Evolutionary conservation across 37 sponge, comb jelly and placozoan species (phyloP).

Genomic region (Amphimedon queenslandica): DNA sequence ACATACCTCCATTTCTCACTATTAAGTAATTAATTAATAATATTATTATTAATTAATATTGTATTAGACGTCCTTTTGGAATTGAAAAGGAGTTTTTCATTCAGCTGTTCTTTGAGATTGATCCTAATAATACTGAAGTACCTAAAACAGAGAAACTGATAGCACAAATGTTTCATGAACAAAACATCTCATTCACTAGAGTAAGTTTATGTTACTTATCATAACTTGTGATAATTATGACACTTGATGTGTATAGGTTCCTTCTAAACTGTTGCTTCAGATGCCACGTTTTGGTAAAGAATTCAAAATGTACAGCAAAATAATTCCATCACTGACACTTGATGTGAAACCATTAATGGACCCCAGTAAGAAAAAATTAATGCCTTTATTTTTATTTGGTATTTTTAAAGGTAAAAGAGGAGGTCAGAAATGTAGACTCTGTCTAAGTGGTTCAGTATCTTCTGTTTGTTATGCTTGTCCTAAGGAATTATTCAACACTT

Average conservation of each 20-base stretch:
- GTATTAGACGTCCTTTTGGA: constrained; percentile 69
- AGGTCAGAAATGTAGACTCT: neutral
- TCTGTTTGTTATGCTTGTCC: neutral
- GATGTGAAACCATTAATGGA: constrained; percentile 17
- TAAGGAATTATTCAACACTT: neutral
- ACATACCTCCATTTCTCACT: neutral
- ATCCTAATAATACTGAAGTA: constrained; percentile 11
- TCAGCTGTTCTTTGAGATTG: constrained; percentile 71
- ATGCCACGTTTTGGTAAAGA: constrained; percentile 92
- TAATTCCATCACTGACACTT: constrained; percentile 66
- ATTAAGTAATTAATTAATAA: neutral
- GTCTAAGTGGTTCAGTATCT: neutral
- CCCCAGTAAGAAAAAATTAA: neutral
- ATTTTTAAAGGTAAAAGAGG: neutral
- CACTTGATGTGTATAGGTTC: constrained; percentile 41
- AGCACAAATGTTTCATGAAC: constrained; percentile 44
- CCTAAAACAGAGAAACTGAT: constrained; percentile 40
- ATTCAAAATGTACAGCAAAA: constrained; percentile 79
- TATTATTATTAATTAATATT: neutral
- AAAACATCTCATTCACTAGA: constrained; percentile 58
- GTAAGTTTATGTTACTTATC: neutral
- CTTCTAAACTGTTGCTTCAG: constrained; percentile 67
- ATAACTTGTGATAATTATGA: neutral
- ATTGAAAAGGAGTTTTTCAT: constrained; percentile 66
- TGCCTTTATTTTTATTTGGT: neutral